Conservation (phyloP, 2,888 invertebrate genomes). For the Galerucella pusilla region DNA sequence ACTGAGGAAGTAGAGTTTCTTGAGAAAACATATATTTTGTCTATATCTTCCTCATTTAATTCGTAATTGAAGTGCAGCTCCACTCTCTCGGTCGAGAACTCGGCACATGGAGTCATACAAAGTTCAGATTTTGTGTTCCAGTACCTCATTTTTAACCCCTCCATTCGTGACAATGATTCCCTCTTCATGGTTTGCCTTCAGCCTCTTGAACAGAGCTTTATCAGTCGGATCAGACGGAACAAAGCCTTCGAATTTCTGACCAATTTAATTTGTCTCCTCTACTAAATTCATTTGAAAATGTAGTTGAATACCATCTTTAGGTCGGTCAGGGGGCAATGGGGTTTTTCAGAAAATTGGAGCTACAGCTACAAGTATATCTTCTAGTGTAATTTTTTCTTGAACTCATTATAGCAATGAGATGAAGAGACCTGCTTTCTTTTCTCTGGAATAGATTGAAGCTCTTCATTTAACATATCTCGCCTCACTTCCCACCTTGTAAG, state of each 20-base stretch:
- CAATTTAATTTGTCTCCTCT: neutral
- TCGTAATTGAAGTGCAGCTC: too few species aligned
- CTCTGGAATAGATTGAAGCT: too few species aligned
- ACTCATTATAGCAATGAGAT: too few species aligned
- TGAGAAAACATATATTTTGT: too few species aligned
- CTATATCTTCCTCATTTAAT: too few species aligned
- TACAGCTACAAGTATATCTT: neutral
- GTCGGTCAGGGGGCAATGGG: neutral
- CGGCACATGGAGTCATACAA: conserved; percentile 17
- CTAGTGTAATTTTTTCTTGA: too few species aligned
- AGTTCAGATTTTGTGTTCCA: conserved; percentile 24
- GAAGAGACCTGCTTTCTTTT: too few species aligned
- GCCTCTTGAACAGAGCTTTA: conserved; percentile 27
- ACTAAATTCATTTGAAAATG: neutral
- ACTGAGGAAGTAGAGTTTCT: too few species aligned
- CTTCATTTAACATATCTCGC: too few species aligned
- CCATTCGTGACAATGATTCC: conserved; percentile 13
- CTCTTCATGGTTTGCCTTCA: conserved; percentile 29
- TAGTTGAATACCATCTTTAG: too few species aligned
- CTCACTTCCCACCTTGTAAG: too few species aligned
- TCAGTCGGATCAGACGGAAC: conserved; percentile 20
- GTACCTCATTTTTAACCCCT: neutral
- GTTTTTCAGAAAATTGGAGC: neutral
- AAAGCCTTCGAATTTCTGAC: conserved; percentile 24
- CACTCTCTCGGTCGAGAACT: too few species aligned